A percentile compares a stretch with the other conserved stretches of the same genome.
These are phyloP conservation scores for Lepus americanus DNA, from an alignment of 2,113 vertebrate genomes.

Conservation along the genomic window DNA sequence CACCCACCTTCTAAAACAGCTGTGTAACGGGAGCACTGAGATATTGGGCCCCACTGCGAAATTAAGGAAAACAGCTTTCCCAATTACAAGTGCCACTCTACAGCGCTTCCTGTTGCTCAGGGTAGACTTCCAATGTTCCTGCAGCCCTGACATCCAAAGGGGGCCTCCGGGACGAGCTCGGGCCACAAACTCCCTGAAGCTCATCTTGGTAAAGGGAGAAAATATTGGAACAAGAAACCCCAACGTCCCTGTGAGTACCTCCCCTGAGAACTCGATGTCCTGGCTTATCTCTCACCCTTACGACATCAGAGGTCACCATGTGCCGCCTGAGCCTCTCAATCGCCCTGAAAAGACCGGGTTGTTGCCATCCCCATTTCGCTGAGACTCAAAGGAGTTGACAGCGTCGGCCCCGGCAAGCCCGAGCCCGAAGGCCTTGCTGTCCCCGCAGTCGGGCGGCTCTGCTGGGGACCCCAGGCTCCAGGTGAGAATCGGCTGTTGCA, in stretches of 20 bases:
- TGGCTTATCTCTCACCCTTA: neutral
- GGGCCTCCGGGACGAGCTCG: constrained; percentile 5
- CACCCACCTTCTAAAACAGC: constrained; percentile 68
- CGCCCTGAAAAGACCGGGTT: neutral
- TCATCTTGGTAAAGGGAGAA: neutral
- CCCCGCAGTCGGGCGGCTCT: neutral
- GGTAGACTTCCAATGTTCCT: constrained; percentile 40
- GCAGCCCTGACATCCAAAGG: neutral
- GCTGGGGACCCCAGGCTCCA: neutral
- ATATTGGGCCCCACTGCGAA: constrained; percentile 34
- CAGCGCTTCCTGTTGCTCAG: neutral
- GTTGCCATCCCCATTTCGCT: neutral
- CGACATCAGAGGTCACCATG: neutral
- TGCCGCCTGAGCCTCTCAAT: neutral
- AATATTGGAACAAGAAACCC: neutral
- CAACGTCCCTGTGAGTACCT: neutral
- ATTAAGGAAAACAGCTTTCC: constrained; percentile 62
- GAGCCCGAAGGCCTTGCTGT: constrained; percentile 32
- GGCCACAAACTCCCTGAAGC: neutral
- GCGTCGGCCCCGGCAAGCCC: neutral
- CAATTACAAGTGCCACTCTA: constrained; percentile 50
- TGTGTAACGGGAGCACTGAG: constrained; percentile 58
- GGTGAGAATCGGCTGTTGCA: constrained; percentile 4
- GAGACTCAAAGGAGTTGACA: neutral
- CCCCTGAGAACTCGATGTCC: neutral